Base-by-base conservation (phyloP, 2,113 vertebrate genomes). In the Tamias sibiricus region DNA sequence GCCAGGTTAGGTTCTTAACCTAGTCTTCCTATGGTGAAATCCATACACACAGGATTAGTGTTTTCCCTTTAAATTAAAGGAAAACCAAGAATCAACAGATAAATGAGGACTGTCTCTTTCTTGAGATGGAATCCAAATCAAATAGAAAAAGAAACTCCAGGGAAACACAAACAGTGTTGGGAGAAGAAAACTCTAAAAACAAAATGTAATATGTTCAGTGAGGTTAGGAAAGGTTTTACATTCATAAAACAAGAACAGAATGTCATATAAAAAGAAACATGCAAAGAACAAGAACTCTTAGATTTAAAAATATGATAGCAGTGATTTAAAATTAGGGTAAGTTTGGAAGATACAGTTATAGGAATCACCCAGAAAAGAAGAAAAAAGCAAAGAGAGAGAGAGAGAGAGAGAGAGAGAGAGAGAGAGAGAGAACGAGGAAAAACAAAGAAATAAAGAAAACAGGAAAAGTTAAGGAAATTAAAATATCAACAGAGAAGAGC, bases 171-270 rank as follows among this genome's bases (percentile, higher is more conserved):
- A 64, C 20, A 77, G 49, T 14, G 16, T 22, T 57, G 54, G 76
- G 22, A 91, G 16, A 80, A 80, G 40, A 84, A 81, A 85, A 59
- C 26, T 20, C 24, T 24, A 26, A 35, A 84, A 84, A 17, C 86
- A 68, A 87, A 92, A 16, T 76, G 12, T 35, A 81, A 12, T 44
- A 54, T 57, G 42, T 93, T 90, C 30, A 85, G 26, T 82, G 59
- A 69, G 35, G 49, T 35, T 76, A 87, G 59, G 82, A 92, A 79
- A 89, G 37, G 10, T 35, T 71, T 59, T 90, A 20, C 11, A 91
- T 8, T 30, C 35, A 88, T 47, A 26, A 93, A 95, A 89, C 54
- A 91, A 86, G 83, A 95, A 87, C 54, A 87, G 62, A 95, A 96
- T 76, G 28, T 14, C 76, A 86, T 30, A 76, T 4, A 37, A 83